Percentiles rank a stretch among this genome's conserved stretches.
Conservation (phyloP, 2,797 vertebrate species). For the Phylloscopus collybita region DNA sequence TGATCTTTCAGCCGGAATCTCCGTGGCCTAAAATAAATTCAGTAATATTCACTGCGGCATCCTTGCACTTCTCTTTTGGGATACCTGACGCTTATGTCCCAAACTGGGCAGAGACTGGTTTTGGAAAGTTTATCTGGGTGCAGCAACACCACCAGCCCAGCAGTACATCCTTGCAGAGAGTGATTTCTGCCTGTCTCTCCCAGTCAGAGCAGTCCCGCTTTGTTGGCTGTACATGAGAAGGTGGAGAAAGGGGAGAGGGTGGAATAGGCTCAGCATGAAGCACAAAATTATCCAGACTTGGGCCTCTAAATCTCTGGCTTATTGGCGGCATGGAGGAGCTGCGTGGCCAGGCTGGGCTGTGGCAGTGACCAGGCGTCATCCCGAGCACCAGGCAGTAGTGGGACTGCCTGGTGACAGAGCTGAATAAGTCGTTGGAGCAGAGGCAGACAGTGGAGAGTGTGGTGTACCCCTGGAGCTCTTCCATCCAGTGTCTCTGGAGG, state of each 20-base stretch:
- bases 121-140: background rate
- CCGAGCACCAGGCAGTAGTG: background rate
- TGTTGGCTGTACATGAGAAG: background rate
- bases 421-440: background rate
- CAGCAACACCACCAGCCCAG: background rate
- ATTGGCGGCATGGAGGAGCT: background rate
- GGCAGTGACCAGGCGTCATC: background rate
- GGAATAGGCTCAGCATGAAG: background rate
- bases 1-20: conserved; percentile 20
- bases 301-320: background rate
- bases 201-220: background rate
- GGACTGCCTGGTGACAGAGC: background rate
- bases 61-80: background rate
- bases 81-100: background rate
- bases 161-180: background rate
- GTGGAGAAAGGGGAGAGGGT: accelerated
- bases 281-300: background rate
- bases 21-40: conserved; percentile 38
- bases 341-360: background rate
- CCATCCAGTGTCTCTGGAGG: background rate
- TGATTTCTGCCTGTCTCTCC: background rate
- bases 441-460: background rate
- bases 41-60: conserved; percentile 6
- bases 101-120: background rate
- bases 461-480: background rate